These are phyloP conservation scores for Epizoanthus ramosus DNA, from an alignment of 92 coral and sea anemone genomes.

Conservation along the genomic window DNA sequence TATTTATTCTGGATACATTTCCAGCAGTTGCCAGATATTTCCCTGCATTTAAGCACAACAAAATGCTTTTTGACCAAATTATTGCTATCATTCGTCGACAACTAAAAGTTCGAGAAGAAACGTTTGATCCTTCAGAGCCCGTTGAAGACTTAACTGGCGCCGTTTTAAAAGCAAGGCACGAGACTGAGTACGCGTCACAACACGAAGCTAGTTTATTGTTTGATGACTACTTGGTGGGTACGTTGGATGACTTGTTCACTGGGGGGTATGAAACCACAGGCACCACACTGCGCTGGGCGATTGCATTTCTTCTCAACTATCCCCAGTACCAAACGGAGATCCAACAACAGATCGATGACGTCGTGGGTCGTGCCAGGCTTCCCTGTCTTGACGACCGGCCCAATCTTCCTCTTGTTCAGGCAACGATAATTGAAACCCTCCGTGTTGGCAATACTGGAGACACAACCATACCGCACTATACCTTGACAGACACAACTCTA, in stretches of 20 bases:
- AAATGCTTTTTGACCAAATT: no score
- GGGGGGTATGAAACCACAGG: constrained; percentile 5
- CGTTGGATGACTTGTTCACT: not conserved
- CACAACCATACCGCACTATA: not conserved
- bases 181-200: not conserved
- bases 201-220: not conserved
- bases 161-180: not conserved
- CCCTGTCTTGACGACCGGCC: not conserved
- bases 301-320: no score
- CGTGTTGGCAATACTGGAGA: not conserved
- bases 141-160: not conserved
- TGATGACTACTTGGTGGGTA: not conserved
- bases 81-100: no score
- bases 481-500: not conserved
- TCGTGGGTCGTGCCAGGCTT: not conserved
- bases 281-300: no score
- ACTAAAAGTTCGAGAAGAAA: no score
- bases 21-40: no score
- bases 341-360: constrained; percentile 18
- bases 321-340: not conserved
- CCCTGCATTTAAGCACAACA: no score
- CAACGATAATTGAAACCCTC: constrained; percentile 1
- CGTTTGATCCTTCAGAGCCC: no score
- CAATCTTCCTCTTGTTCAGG: not conserved
- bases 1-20: no score